Evolutionary conservation across 2,113 vertebrate species (phyloP).

Genomic region (Phalacrocorax carbo): DNA sequence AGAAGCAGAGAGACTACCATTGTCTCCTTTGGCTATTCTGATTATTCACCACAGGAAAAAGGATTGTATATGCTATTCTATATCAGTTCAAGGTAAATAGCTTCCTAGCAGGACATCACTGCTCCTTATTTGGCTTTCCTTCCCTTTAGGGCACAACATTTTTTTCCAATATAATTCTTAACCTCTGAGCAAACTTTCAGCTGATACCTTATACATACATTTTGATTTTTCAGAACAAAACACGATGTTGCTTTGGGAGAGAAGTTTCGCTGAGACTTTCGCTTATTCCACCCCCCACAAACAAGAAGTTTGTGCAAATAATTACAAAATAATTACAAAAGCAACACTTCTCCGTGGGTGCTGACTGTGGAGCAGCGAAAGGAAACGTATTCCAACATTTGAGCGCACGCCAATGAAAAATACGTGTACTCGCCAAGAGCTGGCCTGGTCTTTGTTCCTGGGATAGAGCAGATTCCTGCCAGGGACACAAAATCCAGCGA

Average conservation of each 20-base stretch:
- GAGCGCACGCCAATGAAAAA: neutral
- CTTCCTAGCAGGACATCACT: neutral
- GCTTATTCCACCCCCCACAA: neutral
- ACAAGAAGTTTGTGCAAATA: slow-evolving; percentile 6
- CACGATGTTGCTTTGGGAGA: neutral
- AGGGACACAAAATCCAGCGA: neutral
- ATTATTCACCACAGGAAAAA: neutral
- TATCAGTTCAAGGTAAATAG: neutral
- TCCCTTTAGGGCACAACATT: neutral
- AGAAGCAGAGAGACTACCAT: neutral
- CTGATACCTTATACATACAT: neutral
- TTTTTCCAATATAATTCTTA: neutral
- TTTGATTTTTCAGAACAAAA: slow-evolving; percentile 6
- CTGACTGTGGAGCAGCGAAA: neutral
- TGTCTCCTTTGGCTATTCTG: neutral
- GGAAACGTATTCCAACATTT: neutral
- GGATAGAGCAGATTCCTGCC: neutral
- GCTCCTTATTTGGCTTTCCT: neutral
- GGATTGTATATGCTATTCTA: neutral
- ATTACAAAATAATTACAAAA: neutral
- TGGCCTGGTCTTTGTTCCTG: neutral
- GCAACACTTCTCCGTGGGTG: neutral
- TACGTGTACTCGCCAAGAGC: neutral
- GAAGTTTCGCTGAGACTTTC: neutral
- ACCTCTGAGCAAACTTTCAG: neutral